Evolutionary conservation across 2,888 invertebrate genomes (phyloP).

Genomic region (Caprella mutica): DNA sequence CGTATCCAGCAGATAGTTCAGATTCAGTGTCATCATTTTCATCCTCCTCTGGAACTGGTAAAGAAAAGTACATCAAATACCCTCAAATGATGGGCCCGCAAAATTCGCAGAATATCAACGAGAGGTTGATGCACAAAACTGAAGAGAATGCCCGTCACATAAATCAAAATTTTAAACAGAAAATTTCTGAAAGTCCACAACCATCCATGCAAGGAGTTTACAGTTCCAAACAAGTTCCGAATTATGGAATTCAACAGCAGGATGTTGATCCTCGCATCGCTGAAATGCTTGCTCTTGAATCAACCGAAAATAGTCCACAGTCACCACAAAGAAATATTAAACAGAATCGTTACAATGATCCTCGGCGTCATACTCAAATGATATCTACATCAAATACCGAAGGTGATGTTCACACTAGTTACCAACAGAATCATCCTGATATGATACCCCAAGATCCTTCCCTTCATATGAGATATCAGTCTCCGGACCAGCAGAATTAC

Average conservation of each 20-base stretch:
- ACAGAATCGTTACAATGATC: constrained; percentile 20
- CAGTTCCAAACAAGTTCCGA: not conserved
- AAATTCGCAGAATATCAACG: constrained; percentile 22
- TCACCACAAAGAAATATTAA: constrained; percentile 18
- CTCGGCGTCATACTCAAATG: constrained; percentile 30
- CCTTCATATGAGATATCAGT: too few species aligned
- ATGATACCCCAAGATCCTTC: too few species aligned
- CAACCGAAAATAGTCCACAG: constrained; percentile 1
- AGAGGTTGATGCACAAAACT: constrained; percentile 6
- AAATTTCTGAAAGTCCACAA: too few species aligned
- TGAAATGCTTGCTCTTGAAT: not conserved
- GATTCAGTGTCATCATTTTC: constrained; percentile 33
- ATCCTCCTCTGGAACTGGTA: constrained; percentile 29
- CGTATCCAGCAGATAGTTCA: constrained; percentile 31
- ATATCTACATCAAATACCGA: too few species aligned
- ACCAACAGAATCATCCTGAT: too few species aligned
- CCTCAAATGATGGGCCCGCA: constrained; percentile 19
- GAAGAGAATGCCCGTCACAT: not conserved
- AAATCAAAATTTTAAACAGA: too few species aligned
- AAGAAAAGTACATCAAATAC: constrained; percentile 29
- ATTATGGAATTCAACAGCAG: not conserved
- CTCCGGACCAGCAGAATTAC: too few species aligned
- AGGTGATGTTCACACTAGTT: too few species aligned
- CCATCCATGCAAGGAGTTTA: not conserved
- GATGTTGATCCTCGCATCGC: not conserved